Evolutionary conservation across 2,888 invertebrate species (phyloP), one percentile per base, ranked within the genome.

Genomic region (Hydropsyche betteni): DNA sequence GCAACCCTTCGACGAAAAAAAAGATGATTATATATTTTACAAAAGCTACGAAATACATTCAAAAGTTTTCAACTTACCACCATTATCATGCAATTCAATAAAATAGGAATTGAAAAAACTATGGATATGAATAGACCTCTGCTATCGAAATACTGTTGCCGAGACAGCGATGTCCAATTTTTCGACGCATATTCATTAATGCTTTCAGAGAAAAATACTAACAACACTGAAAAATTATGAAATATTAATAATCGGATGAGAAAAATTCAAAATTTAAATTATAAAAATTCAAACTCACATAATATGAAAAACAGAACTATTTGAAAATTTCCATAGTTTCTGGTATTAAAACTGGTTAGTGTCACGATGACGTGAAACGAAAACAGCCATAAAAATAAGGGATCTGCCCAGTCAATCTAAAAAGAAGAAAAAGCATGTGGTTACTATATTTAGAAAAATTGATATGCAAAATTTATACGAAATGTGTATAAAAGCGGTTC

Each of bases 141-240:
- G 81, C 94, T 94, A 84, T 97, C 97, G 84, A 97, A 97, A 84
- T 97, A 97, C 83, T 97, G 97, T 81, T 97, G 96, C 81, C 92
- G 90, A 0, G 97, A 94, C 84, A 97, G 96, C 76, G 91, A 86
- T 81, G 92, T 91, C 95, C 96, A 97, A 84, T 97, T 93, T 79
- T 89, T 89, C 0, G 97, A 95, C 3, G 96, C 97, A 79, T 94
- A 90, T 86, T 95, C 93, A 83, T 97, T 97, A 80, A 97, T 94
- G 81, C 90, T 93, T 85, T 97, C 96, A 33, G 97, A 95, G 83
- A 94, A 95, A 83, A 95, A 96, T 12, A 96, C 96, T 78, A 95
- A 85, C 55, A 94, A 85, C 81, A 97, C 96, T 96, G 86, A 77
- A 91, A 91, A 75, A 33, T 74, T 38, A 70, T 69, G 50, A 50